Conservation (phyloP, 2,113 vertebrate genomes). For the Hipposideros armiger region DNA sequence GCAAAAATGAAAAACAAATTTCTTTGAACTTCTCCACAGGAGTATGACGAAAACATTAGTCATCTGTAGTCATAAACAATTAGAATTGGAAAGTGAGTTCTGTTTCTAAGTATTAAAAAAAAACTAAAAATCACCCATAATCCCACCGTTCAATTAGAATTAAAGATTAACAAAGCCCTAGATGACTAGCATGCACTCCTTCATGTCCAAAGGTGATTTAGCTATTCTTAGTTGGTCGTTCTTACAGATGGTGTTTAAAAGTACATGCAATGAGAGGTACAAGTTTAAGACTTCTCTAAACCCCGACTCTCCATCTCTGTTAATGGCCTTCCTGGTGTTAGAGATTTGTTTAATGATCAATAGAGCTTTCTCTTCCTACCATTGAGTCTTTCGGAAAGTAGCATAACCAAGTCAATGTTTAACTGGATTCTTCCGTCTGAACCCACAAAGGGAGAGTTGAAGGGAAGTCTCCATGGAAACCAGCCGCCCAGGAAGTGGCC, state of each 20-base stretch:
- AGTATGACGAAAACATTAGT: neutral
- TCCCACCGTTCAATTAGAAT: slow-evolving; percentile 24
- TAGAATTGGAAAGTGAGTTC: slow-evolving; percentile 29
- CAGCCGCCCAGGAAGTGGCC: slow-evolving; percentile 31
- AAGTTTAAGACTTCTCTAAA: slow-evolving; percentile 29
- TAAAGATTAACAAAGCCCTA: slow-evolving; percentile 37
- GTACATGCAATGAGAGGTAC: neutral
- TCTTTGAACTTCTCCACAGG: neutral
- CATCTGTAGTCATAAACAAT: neutral
- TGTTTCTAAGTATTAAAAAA: slow-evolving; percentile 35
- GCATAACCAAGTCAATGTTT: slow-evolving; percentile 86
- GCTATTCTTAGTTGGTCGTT: neutral
- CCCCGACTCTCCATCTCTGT: neutral
- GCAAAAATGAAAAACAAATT: neutral
- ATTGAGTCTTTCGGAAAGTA: slow-evolving; percentile 34
- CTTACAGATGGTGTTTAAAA: neutral
- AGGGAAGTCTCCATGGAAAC: slow-evolving; percentile 69
- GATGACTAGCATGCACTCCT: neutral
- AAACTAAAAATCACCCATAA: slow-evolving; percentile 40
- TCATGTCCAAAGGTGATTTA: neutral
- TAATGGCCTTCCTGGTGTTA: slow-evolving; percentile 9
- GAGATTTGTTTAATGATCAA: slow-evolving; percentile 57
- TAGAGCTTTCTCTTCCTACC: neutral
- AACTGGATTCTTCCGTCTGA: slow-evolving; percentile 82
- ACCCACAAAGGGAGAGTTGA: neutral